Base-by-base conservation (phyloP, 2,888 invertebrate species). In the Ophioninae sp. region DNA sequence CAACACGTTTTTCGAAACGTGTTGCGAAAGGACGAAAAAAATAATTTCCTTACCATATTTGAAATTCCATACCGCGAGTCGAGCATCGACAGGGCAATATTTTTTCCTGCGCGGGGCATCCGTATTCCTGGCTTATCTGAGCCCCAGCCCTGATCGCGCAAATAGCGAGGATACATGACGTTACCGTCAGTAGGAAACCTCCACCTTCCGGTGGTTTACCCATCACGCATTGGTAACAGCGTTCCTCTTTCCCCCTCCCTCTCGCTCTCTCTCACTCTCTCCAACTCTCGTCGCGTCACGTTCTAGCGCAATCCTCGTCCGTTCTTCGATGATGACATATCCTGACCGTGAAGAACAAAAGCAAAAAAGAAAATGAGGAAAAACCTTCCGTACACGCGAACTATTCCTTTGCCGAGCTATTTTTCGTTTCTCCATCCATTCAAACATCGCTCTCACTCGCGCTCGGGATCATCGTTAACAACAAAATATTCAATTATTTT, bases 51-150 rank as follows among this genome's bases (percentile, higher is more conserved):
- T 93, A 97, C 97, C 97, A 97, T 94, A 97, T 96, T 94, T 97
- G 97, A 87, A 96, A 94, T 90, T 97, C 97, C 90, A 96, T 95
- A 89, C 95, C 95, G 68, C 96, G 95, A 85, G 95, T 94, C 41
- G 97, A 95, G 92, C 97, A 97, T 88, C 97, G 95, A 91, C 97
- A 97, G 37, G 97, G 97, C 80, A 96, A 93, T 88, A 97, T 97
- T 68, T 94, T 94, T 89, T 97, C 96, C 83, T 96, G 95, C 39
- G 95, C 94, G 39, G 97, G 97, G 92, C 97, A 97, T 90, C 93
- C 91, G 86, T 92, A 92, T 78, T 92, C 92, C 44, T 90, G 87
- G 74, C 85, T 87, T 37, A 89, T 85, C 85, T 91, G 92, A 74
- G 87, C 87, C 30, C 85, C 81, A 73, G 82, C 84, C 76, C 84